phyloP scores from a whole-genome alignment of 2,888 invertebrate genomes.

The Strigamia maritima region DNA sequence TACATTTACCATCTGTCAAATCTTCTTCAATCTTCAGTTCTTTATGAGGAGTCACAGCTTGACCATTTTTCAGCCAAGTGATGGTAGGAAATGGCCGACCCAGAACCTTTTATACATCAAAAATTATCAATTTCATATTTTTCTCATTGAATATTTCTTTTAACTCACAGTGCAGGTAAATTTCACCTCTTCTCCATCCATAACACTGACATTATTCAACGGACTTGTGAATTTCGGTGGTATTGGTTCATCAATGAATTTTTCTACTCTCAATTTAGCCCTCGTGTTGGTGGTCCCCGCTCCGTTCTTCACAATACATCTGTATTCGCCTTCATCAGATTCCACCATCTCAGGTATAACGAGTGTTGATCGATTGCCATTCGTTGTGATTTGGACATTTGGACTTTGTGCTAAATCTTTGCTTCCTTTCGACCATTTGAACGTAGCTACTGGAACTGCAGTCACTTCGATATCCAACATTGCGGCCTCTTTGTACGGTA shows the following conservation, averaged over 20 bases:
- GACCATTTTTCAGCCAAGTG: constrained; percentile 73
- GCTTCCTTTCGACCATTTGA: constrained; percentile 80
- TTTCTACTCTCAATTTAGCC: constrained; percentile 58
- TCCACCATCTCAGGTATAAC: constrained; percentile 68
- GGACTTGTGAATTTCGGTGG: constrained; percentile 75
- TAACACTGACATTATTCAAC: constrained; percentile 70
- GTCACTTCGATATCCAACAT: constrained; percentile 73
- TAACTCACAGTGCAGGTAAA: constrained; percentile 62
- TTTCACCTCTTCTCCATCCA: constrained; percentile 83
- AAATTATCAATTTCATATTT: background rate
- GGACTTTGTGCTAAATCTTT: constrained; percentile 65
- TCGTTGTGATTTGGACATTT: constrained; percentile 68
- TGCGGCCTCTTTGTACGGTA: constrained; percentile 61
- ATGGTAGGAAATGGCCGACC: constrained; percentile 61
- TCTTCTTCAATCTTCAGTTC: constrained; percentile 54
- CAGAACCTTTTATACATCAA: constrained; percentile 34
- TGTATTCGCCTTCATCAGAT: constrained; percentile 71
- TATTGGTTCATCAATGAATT: constrained; percentile 61
- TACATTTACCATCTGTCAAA: constrained; percentile 69
- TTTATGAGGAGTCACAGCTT: constrained; percentile 44
- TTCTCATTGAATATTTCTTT: background rate
- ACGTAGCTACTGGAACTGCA: constrained; percentile 74
- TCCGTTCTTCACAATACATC: constrained; percentile 84
- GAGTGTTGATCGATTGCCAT: constrained; percentile 74
- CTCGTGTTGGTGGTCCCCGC: constrained; percentile 84